A percentile compares a stretch with the other conserved stretches of the same genome.
phyloP scores from a whole-genome alignment of 2,113 vertebrate species.

The Chionis minor region DNA sequence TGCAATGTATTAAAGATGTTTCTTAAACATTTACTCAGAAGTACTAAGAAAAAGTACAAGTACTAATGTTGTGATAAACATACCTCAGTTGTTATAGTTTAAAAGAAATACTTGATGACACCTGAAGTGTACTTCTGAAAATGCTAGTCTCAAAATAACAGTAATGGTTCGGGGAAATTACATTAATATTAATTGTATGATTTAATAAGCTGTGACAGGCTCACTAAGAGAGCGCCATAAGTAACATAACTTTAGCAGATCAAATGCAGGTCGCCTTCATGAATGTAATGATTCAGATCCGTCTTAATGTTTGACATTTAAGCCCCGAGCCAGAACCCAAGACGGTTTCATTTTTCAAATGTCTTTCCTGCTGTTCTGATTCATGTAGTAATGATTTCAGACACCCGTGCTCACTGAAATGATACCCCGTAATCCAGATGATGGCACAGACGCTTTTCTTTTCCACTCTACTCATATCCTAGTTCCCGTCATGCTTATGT shows the following conservation, averaged over 20 bases:
- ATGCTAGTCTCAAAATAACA: background rate
- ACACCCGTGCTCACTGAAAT: slow-evolving; percentile 30
- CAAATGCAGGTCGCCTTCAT: slow-evolving; percentile 10
- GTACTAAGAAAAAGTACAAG: background rate
- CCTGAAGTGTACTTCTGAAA: background rate
- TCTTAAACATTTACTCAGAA: slow-evolving; percentile 8
- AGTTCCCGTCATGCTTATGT: slow-evolving; percentile 19
- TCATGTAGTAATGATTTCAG: slow-evolving; percentile 58
- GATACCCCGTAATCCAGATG: slow-evolving; percentile 15
- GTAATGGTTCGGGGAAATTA: background rate
- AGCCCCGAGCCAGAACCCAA: slow-evolving; percentile 32
- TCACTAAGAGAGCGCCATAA: slow-evolving; percentile 3
- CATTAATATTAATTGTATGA: slow-evolving; percentile 30
- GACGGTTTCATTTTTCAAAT: slow-evolving; percentile 47
- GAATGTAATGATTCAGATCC: slow-evolving; percentile 42
- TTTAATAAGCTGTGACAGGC: slow-evolving; percentile 50
- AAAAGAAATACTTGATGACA: background rate
- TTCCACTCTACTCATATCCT: background rate
- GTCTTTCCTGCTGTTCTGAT: slow-evolving; percentile 50
- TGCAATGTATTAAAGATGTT: slow-evolving; percentile 65
- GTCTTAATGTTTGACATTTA: slow-evolving; percentile 59
- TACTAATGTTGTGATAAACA: background rate
- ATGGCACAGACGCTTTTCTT: slow-evolving; percentile 2
- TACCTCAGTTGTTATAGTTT: background rate
- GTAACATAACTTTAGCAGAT: slow-evolving; percentile 20